phyloP scores from a whole-genome alignment of 2,797 vertebrate genomes.

The Vespertilio murinus region DNA sequence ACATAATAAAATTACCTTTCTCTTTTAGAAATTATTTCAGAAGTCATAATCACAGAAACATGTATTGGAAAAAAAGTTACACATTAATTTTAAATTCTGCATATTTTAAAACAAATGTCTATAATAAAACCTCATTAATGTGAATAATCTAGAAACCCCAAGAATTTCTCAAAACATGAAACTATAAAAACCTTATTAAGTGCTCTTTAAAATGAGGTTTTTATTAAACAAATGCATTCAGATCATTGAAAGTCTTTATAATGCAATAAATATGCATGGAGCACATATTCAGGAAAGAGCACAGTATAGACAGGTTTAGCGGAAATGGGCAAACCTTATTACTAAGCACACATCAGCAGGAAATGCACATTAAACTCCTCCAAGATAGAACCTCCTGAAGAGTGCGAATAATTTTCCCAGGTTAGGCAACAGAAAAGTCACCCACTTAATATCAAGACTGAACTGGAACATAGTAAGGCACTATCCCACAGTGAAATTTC shows the following conservation, averaged over 20 bases:
- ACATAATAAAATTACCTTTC: neutral
- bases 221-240: neutral
- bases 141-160: constrained; percentile 38
- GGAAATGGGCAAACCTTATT: neutral
- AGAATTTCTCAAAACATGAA: constrained; percentile 29
- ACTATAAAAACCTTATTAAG: neutral
- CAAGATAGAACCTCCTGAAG: neutral
- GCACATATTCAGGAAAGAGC: neutral
- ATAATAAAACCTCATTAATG: neutral
- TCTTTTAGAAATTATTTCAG: constrained; percentile 36
- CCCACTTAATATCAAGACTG: constrained; percentile 58
- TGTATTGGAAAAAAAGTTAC: constrained; percentile 5
- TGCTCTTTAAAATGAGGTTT: neutral
- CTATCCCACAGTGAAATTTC: constrained; percentile 50
- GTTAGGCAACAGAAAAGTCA: constrained; percentile 59
- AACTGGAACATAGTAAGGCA: constrained; percentile 51
- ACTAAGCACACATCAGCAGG: neutral
- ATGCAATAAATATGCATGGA: neutral
- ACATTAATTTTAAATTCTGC: constrained; percentile 9
- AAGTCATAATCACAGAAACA: constrained; percentile 15
- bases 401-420: constrained; percentile 29
- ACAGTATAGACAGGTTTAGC: neutral
- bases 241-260: neutral
- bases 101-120: constrained; percentile 42
- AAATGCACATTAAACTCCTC: neutral